phyloP scores from a whole-genome alignment of 2,113 vertebrate species.

The Pygoscelis antarcticus region DNA sequence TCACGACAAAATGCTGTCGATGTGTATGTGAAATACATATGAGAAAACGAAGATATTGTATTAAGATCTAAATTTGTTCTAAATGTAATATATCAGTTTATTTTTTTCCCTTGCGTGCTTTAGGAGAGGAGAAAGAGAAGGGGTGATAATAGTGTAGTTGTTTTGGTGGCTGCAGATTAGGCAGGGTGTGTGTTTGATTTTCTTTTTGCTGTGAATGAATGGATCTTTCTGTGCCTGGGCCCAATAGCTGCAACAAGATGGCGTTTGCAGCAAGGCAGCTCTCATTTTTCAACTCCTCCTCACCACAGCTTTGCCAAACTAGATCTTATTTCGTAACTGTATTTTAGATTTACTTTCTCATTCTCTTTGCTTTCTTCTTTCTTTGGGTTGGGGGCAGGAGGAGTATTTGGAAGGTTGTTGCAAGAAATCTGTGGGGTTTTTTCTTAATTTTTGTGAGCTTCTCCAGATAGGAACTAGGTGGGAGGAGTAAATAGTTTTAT shows the following conservation, averaged over 20 bases:
- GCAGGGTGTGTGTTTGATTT: slow-evolving; percentile 54
- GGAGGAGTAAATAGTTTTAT: slow-evolving; percentile 62
- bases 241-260: slow-evolving; percentile 80
- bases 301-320: slow-evolving; percentile 52
- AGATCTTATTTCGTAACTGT: slow-evolving; percentile 53
- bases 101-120: background rate
- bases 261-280: slow-evolving; percentile 75
- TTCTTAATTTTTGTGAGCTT: background rate
- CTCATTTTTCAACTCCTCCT: slow-evolving; percentile 68
- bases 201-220: slow-evolving; percentile 75
- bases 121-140: background rate
- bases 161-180: slow-evolving; percentile 46
- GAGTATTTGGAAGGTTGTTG: background rate
- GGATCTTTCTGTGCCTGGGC: slow-evolving; percentile 76
- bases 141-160: background rate
- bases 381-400: background rate
- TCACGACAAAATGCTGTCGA: background rate
- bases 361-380: background rate
- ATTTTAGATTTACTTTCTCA: slow-evolving; percentile 21
- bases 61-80: background rate
- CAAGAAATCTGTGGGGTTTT: background rate
- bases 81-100: background rate
- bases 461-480: slow-evolving; percentile 25
- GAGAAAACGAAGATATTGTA: background rate
- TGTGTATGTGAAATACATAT: background rate